Conservation (phyloP, 1,140 invertebrate species). For the Pteromalus puparum region DNA sequence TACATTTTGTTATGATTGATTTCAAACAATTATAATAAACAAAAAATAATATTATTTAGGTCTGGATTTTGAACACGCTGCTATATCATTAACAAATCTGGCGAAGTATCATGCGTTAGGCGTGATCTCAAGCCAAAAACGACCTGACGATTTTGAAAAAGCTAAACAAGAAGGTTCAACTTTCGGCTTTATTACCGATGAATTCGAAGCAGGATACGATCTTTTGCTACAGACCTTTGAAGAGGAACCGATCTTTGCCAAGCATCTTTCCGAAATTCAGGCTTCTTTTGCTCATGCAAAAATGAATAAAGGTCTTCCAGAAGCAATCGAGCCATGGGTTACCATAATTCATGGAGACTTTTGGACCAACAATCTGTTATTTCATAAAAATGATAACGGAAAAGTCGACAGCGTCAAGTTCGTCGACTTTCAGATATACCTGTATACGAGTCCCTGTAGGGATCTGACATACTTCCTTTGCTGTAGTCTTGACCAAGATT, state of each 20-base stretch:
- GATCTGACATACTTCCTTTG: slow-evolving; percentile 79
- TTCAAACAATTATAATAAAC: too few species aligned
- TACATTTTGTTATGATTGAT: not conserved
- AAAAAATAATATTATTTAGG: slow-evolving; percentile 55
- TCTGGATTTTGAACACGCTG: slow-evolving; percentile 74
- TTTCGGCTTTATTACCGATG: not conserved
- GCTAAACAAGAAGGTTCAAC: not conserved
- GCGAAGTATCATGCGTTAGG: slow-evolving; percentile 78
- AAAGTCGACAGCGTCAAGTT: slow-evolving; percentile 76
- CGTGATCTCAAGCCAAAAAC: slow-evolving; percentile 75
- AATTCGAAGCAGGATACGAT: slow-evolving; percentile 57
- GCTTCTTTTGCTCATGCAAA: slow-evolving; percentile 57
- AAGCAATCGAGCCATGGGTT: slow-evolving; percentile 69
- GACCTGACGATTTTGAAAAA: slow-evolving; percentile 72
- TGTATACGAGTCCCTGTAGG: slow-evolving; percentile 73
- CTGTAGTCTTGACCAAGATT: slow-evolving; percentile 72
- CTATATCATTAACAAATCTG: slow-evolving; percentile 72
- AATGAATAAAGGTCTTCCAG: slow-evolving; percentile 53
- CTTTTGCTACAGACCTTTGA: slow-evolving; percentile 54
- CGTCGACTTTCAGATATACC: slow-evolving; percentile 80
- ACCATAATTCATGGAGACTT: slow-evolving; percentile 78
- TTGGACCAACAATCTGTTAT: slow-evolving; percentile 81
- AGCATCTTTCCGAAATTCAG: slow-evolving; percentile 58
- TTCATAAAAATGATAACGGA: slow-evolving; percentile 64
- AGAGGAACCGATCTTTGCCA: slow-evolving; percentile 48